phyloP scores from a whole-genome alignment of 2,888 invertebrate genomes.

The Drosophila nr. medialis region DNA sequence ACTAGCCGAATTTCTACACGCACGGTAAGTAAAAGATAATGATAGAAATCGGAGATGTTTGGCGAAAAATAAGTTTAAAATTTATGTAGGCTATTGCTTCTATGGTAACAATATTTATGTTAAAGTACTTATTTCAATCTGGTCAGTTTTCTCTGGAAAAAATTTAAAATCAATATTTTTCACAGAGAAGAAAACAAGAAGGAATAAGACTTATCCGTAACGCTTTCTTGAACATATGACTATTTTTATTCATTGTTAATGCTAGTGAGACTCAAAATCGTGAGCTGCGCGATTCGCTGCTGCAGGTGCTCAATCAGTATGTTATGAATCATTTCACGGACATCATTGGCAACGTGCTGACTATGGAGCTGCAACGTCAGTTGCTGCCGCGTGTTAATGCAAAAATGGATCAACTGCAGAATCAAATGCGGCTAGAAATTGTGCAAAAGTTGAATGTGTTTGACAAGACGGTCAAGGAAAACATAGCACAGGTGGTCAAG shows the following conservation, averaged over 20 bases:
- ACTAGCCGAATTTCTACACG: slow-evolving; percentile 80
- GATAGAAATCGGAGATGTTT: not conserved
- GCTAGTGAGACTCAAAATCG: slow-evolving; percentile 85
- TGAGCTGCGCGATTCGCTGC: slow-evolving; percentile 85
- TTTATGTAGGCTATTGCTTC: not conserved
- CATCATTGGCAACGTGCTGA: slow-evolving; percentile 86
- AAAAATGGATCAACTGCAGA: slow-evolving; percentile 85
- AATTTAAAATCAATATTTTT: not conserved
- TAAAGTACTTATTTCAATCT: not conserved
- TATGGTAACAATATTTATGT: not conserved
- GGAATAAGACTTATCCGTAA: no score
- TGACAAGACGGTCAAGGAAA: slow-evolving; percentile 91
- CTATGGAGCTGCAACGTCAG: slow-evolving; percentile 86
- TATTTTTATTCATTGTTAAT: not conserved
- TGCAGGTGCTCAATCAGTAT: slow-evolving; percentile 86
- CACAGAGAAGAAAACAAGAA: not conserved
- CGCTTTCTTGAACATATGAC: not conserved
- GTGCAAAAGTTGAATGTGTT: slow-evolving; percentile 90
- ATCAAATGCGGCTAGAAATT: slow-evolving; percentile 90
- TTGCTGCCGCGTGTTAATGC: slow-evolving; percentile 87
- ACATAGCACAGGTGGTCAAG: slow-evolving; percentile 91
- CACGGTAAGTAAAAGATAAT: slow-evolving; percentile 66
- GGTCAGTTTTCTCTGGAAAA: not conserved
- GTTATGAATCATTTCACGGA: slow-evolving; percentile 85
- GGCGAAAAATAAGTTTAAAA: not conserved